Evolutionary conservation across 2,113 vertebrate species (phyloP), one percentile per base, ranked within the genome.

Genomic region (Sminthopsis crassicaudata): DNA sequence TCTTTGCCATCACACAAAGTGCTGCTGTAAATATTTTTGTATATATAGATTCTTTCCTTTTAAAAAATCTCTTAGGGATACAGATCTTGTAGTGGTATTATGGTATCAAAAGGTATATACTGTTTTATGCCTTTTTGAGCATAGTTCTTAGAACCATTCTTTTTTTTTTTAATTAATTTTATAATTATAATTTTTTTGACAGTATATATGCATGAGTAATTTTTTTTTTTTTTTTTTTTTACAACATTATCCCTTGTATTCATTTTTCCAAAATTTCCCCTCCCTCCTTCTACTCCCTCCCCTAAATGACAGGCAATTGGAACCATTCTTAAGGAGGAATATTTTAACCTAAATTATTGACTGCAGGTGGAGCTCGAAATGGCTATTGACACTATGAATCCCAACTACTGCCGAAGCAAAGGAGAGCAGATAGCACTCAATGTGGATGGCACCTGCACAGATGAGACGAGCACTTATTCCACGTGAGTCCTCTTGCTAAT

Each of bases 391-490:
- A 99, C 99, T 26, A 96, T 98, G 98, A 99, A 99, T 95, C 99
- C 99, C 11, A 99, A 99, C 98, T 99, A 99, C 96, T 99, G 99
- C 95, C 99, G 99, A 96, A 99, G 99, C 98, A 99, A 99, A 98
- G 99, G 99, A 95, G 99, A 99, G 92, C 99, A 99, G 98, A 99
- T 99, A 0, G 99, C 99, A 0, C 98, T 99, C 95, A 99, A 99
- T 0, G 99, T 99, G 91, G 99, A 99, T 0, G 99, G 99, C 26
- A 98, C 99, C 0, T 98, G 98, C 0, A 98, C 98, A 0, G 99
- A 99, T 0, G 99, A 99, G 96, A 99, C 98, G 67, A 99, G 98
- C 98, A 99, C 99, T 0, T 99, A 99, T 93, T 99, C 99, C 93
- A 98, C 98, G 99, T 99, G 98, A 91, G 99, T 99, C 46, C 92